Evolutionary conservation across 2,113 vertebrate genomes (phyloP), one percentile per base, ranked within the genome.

Genomic region (Typhlomys cinereus): DNA sequence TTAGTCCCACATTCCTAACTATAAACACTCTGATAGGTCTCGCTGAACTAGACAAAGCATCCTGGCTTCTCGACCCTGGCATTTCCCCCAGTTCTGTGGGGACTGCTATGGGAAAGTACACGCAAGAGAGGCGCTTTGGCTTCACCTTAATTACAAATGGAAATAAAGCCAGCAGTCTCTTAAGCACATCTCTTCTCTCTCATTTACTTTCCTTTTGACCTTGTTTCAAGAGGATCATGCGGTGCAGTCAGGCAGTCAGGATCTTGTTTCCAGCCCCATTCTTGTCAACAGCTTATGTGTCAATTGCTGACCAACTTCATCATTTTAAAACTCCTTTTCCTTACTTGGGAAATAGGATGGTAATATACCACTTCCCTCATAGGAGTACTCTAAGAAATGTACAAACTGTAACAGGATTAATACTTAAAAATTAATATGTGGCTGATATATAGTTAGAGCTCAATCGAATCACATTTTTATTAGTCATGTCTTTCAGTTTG

Each of bases 131-230:
- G 18, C 61, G 34, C 50, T 79, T 50, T 5, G 0, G 10, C 64
- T 94, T 74, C 52, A 36, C 48, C 92, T 88, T 88, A 62, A 90
- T 90, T 81, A 44, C 18, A 9, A 3, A 61, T 20, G 18, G 59
- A 81, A 82, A 52, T 74, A 75, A 93, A 92, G 25, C 7, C 52
- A 66, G 64, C 85, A 29, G 62, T 8, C 27, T 34, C 44, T 1
- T 39, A 48, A 36, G 62, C 6, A 74, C 7, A 6, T 18, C 21
- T 85, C 85, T 81, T 66, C 69, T 85, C 62, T 85, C 79, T 36
- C 70, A 34, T 41, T 59, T 89, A 10, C 50, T 94, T 89, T 89
- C 69, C 62, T 92, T 64, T 74, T 62, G 69, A 8, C 14, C 74
- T 13, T 88, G 29, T 66, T 46, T 78, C 8, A 34, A 93, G 46